phyloP scores from a whole-genome alignment of 2,888 invertebrate species.

The Leucophora obtusa region DNA sequence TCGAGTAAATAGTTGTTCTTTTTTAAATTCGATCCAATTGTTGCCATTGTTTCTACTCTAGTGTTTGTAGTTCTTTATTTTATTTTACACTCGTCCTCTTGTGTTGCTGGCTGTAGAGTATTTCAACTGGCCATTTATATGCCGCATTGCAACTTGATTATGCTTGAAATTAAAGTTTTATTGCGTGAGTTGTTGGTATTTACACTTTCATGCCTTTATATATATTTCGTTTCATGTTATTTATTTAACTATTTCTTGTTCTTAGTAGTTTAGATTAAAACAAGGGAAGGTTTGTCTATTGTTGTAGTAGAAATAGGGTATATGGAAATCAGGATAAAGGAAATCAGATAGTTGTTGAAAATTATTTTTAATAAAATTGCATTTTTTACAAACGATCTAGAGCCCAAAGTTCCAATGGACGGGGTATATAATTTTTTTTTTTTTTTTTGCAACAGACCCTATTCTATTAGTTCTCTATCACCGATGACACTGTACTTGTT shows the following conservation, averaged over 20 bases:
- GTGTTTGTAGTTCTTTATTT: not conserved
- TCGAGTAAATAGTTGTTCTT: not conserved
- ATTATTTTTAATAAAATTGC: too few relatives aligned
- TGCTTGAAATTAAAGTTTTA: slow-evolving; percentile 67
- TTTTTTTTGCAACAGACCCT: too few relatives aligned
- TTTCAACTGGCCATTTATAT: slow-evolving; percentile 54
- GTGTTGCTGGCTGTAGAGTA: slow-evolving; percentile 3
- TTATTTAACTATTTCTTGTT: slow-evolving; percentile 17
- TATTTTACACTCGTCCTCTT: not conserved
- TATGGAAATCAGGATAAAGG: too few relatives aligned
- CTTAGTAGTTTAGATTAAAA: not conserved
- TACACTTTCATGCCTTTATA: slow-evolving; percentile 61
- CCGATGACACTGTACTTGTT: too few relatives aligned
- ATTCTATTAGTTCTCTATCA: too few relatives aligned
- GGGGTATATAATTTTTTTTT: too few relatives aligned
- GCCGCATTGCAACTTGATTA: slow-evolving; percentile 65
- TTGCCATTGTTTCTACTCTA: not conserved
- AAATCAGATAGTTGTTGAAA: too few relatives aligned
- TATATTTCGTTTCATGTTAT: slow-evolving; percentile 13
- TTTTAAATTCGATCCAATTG: not conserved
- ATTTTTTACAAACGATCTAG: too few relatives aligned
- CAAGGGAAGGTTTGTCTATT: slow-evolving; percentile 19
- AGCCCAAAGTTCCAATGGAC: too few relatives aligned
- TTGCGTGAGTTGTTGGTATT: slow-evolving; percentile 62
- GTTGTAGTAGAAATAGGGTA: too few relatives aligned